phyloP scores from a whole-genome alignment of 2,113 vertebrate genomes.

The Ailurus styani region DNA sequence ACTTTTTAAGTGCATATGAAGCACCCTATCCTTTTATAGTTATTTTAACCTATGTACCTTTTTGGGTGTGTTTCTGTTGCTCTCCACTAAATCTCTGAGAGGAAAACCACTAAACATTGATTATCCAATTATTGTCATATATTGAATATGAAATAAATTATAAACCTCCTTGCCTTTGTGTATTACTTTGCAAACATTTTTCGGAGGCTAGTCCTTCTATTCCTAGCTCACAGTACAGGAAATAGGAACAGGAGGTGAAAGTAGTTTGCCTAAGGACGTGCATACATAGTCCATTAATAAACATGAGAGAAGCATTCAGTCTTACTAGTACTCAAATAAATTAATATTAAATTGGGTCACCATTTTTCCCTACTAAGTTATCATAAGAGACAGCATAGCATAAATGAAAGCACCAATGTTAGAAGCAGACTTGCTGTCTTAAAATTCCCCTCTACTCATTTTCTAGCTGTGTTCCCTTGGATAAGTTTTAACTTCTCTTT shows the following conservation, averaged over 20 bases:
- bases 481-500: background rate
- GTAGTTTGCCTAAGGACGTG: background rate
- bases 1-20: background rate
- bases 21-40: background rate
- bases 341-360: background rate
- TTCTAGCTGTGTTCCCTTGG: background rate
- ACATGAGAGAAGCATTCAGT: background rate
- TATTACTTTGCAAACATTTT: background rate
- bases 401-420: background rate
- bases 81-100: background rate
- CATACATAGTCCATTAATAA: background rate
- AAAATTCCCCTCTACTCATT: background rate
- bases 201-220: background rate
- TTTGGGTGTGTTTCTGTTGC: background rate
- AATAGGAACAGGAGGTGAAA: background rate
- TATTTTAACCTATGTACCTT: background rate
- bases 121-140: background rate
- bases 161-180: background rate
- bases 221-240: background rate
- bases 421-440: background rate
- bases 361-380: background rate
- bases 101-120: background rate
- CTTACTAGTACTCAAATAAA: background rate
- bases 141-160: background rate
- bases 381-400: background rate